Conservation (phyloP, 2,888 invertebrate genomes). For the Lathronympha strigana region DNA sequence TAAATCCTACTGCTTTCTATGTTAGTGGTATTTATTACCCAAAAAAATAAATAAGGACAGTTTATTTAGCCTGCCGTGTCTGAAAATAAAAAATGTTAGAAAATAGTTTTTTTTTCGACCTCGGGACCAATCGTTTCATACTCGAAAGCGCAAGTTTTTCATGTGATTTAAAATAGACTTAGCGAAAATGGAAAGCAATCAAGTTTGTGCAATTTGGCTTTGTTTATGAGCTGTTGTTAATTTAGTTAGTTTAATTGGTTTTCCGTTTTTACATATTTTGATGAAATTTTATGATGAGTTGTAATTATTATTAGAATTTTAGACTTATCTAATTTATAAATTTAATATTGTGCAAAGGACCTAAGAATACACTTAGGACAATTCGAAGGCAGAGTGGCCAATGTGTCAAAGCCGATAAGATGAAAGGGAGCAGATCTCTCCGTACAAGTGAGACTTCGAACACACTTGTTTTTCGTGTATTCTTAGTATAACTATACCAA, state of each 20-base stretch:
- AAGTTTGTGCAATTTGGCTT: background rate
- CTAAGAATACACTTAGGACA: no score
- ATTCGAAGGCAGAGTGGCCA: no score
- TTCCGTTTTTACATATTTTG: conserved; percentile 14
- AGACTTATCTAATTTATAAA: background rate
- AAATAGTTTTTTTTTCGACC: background rate
- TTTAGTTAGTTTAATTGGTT: conserved; percentile 18
- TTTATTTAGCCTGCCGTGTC: no score
- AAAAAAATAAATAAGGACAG: no score
- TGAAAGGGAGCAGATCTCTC: no score
- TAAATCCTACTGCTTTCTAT: no score
- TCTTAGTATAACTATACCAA: no score
- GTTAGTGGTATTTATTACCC: no score
- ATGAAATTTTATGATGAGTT: conserved; percentile 25
- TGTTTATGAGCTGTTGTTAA: conserved; percentile 13
- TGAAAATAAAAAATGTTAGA: no score
- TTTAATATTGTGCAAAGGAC: background rate
- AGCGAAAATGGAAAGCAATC: background rate
- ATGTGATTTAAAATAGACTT: conserved; percentile 5
- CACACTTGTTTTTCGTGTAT: no score
- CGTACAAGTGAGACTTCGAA: no score
- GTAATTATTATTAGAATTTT: background rate
- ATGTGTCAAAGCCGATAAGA: no score
- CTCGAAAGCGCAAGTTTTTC: background rate
- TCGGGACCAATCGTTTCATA: conserved; percentile 9